A percentile compares a stretch with the other conserved stretches of the same genome.
These are phyloP conservation scores for Campylorhamphus procurvoides DNA, from an alignment of 2,113 vertebrate species.

Conservation along the genomic window DNA sequence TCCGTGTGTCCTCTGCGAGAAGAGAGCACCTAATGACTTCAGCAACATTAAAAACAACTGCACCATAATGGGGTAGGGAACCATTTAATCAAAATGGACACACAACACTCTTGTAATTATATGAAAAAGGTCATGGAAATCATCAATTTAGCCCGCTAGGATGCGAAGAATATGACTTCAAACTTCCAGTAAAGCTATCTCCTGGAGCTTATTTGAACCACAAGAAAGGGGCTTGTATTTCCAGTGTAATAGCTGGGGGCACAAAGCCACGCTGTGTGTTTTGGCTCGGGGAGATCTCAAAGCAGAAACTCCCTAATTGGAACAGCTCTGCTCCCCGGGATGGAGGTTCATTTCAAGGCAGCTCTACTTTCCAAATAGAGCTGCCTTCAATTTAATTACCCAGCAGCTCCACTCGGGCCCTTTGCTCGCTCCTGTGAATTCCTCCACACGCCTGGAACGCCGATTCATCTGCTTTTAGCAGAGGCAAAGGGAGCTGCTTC, in stretches of 20 bases:
- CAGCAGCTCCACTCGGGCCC: neutral
- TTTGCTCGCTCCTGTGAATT: neutral
- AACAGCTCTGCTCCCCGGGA: constrained; percentile 1
- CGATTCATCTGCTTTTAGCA: constrained; percentile 17
- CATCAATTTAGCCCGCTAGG: constrained; percentile 59
- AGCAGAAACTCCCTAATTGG: constrained; percentile 33
- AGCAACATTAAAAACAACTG: constrained; percentile 21
- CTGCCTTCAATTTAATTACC: neutral
- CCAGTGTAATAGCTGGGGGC: constrained; percentile 62
- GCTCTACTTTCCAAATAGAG: neutral
- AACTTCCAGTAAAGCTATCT: constrained; percentile 78
- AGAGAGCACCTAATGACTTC: constrained; percentile 8
- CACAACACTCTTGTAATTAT: constrained; percentile 63
- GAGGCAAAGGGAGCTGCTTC: constrained; percentile 39
- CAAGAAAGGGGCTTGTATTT: constrained; percentile 66
- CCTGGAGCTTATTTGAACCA: constrained; percentile 71
- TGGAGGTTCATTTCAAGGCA: constrained; percentile 30
- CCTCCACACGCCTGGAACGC: neutral
- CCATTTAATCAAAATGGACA: constrained; percentile 66
- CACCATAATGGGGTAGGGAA: constrained; percentile 39
- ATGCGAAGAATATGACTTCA: constrained; percentile 65
- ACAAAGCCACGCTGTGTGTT: constrained; percentile 49
- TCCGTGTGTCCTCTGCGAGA: neutral
- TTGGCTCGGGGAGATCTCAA: constrained; percentile 30
- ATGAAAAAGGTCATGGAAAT: constrained; percentile 69